Evolutionary conservation across 2,113 vertebrate species (phyloP), one percentile per base, ranked within the genome.

Genomic region (Hemichromis elongatus): DNA sequence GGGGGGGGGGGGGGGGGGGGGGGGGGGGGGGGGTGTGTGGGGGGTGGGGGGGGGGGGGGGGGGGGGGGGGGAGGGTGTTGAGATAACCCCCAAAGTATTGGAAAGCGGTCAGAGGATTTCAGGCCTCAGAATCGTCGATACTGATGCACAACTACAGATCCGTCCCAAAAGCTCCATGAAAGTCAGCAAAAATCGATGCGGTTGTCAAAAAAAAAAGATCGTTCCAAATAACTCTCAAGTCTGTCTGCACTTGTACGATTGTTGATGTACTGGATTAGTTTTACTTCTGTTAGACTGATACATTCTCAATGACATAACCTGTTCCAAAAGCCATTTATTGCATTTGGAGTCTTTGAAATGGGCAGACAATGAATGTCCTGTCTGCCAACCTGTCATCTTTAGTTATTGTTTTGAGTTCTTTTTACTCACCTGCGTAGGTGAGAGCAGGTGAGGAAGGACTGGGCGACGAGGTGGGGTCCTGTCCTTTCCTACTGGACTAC

Each of bases 361-460:
- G 26, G 9, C 42, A 75, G 45, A 75, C 42, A 50, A 47, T 10
- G 47, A 18, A 10, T 50, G 42, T 16, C 40, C 28, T 19, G 24
- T 75, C 42, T 73, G 24, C 68, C 1, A 47, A 56, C 19, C 37
- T 37, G 28, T 5, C 12, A 45, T 12, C 26, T 55, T 79, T 56
- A 68, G 12, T 81, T 35, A 1, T 12, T 53, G 11, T 42, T 24
- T 40, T 68, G 2, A 24, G 30, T 19, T 30, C 19, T 53, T 55
- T 45, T 18, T 13, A 19, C 73, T 5, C 75, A 95, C 95, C 92
- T 92, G 80, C 18, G 94, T 84, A 18, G 95, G 91, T 35, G 93
- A 80, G 56, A 35, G 53, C 10, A 56, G 90, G 56, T 53, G 90
- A 82, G 94, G 93, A 40, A 85, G 90, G 45, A 80, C 33, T 14